Conservation (phyloP, 2,888 invertebrate genomes). For the Alloplasta piceator region DNA sequence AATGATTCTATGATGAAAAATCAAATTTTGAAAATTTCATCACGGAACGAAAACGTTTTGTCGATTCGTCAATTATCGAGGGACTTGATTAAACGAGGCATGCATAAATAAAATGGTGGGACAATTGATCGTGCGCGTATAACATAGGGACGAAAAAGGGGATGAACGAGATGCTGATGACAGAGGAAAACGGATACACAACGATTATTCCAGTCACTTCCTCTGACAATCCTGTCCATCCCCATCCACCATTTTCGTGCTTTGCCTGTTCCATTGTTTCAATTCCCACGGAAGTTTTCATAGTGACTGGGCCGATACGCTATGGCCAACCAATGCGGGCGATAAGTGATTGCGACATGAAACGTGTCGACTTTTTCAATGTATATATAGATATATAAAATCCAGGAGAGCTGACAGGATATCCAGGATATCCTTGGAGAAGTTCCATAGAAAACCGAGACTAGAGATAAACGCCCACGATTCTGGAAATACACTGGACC, state of each 20-base stretch:
- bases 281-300: constrained; percentile 48
- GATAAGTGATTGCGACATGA: constrained; percentile 73
- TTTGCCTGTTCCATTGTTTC: constrained; percentile 43
- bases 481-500: too few species aligned
- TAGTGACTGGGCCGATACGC: constrained; percentile 54
- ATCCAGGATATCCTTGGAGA: neutral
- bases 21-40: neutral
- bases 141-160: neutral
- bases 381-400: too few species aligned
- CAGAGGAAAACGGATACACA: constrained; percentile 13
- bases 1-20: neutral
- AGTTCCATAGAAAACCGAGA: too few species aligned
- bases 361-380: too few species aligned
- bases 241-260: constrained; percentile 5
- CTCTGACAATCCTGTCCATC: constrained; percentile 33
- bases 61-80: neutral
- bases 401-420: neutral
- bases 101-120: neutral
- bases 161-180: constrained; percentile 25
- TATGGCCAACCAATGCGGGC: constrained; percentile 69
- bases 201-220: constrained; percentile 58
- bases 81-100: neutral
- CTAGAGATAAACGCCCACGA: too few species aligned
- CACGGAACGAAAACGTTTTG: neutral
- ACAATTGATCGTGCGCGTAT: neutral